phyloP scores from a whole-genome alignment of 2,113 vertebrate species.

The Pomatostomus ruficeps region DNA sequence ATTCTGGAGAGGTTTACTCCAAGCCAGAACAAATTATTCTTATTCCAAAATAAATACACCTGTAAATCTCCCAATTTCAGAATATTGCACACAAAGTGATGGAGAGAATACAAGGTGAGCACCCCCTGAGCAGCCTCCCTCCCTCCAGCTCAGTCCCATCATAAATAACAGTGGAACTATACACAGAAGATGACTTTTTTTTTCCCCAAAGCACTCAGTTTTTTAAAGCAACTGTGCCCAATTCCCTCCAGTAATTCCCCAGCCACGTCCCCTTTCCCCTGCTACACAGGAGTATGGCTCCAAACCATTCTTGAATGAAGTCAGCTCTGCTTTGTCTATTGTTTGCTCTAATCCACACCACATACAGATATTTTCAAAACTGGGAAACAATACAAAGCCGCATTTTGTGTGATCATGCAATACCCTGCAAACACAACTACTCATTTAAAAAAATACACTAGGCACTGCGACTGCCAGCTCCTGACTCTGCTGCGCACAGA shows the following conservation, averaged over 20 bases:
- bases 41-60: neutral
- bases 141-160: neutral
- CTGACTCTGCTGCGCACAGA: neutral
- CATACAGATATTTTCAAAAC: neutral
- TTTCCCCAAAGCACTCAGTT: neutral
- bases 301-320: neutral
- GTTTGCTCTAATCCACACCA: neutral
- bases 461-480: neutral
- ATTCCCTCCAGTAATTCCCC: neutral
- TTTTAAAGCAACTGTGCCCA: slow-evolving; percentile 5
- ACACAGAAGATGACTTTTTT: neutral
- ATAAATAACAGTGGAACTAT: neutral
- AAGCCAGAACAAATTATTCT: neutral
- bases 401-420: neutral
- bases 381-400: neutral
- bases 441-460: neutral
- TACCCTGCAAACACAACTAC: slow-evolving; percentile 9
- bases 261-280: neutral
- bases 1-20: neutral
- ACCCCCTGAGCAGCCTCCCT: neutral
- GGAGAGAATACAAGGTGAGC: neutral
- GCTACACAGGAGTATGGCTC: neutral
- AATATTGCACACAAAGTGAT: neutral
- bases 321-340: neutral
- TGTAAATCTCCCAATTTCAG: neutral